These are phyloP conservation scores for Gallinago solitaria DNA, from an alignment of 2,797 vertebrate species.

Conservation along the genomic window DNA sequence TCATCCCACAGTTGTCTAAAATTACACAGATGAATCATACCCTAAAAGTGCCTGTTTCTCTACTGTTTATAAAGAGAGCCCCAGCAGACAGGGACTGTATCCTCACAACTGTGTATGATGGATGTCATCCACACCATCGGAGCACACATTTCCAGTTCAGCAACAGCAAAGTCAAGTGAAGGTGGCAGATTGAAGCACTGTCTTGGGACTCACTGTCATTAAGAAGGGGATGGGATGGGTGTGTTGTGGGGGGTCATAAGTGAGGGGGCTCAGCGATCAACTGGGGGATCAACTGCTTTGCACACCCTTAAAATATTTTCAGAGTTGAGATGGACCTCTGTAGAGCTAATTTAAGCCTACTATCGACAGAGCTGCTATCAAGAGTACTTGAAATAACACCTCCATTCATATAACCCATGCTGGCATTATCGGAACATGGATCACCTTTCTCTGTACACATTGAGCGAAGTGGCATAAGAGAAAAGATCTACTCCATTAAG, in stretches of 20 bases:
- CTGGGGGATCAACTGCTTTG: neutral
- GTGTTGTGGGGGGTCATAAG: neutral
- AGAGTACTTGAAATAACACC: neutral
- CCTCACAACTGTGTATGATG: neutral
- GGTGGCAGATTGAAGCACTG: neutral
- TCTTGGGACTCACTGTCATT: neutral
- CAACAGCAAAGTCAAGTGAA: neutral
- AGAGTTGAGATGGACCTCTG: neutral
- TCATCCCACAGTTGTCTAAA: neutral
- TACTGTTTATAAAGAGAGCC: neutral
- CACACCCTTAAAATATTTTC: neutral
- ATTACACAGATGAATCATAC: neutral
- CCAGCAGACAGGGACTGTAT: neutral
- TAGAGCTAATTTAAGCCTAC: neutral
- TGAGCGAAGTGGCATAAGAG: neutral
- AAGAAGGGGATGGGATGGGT: neutral
- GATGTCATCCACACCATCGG: rapidly evolving
- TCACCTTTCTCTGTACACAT: neutral
- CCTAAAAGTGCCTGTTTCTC: neutral
- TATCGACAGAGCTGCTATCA: neutral
- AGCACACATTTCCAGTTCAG: neutral
- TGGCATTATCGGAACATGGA: neutral
- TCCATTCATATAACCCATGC: neutral
- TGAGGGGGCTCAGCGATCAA: neutral
- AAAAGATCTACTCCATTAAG: neutral